Percentiles rank a stretch among this genome's conserved stretches.
Evolutionary conservation across 2,888 invertebrate species (phyloP).

Genomic region (Pristionchus entomophagus): DNA sequence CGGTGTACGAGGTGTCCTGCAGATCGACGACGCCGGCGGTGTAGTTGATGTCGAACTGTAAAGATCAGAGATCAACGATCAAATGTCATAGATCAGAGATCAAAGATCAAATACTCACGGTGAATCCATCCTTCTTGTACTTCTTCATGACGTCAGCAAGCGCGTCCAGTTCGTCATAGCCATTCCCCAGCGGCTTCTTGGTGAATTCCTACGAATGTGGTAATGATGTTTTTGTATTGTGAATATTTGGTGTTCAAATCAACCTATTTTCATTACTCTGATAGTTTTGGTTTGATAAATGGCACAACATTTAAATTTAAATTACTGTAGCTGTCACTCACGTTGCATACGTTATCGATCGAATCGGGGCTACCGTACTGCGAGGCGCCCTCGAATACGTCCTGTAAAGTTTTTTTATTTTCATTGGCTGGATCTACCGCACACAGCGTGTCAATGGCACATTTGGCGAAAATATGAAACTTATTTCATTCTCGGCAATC

Average conservation of each 20-base stretch:
- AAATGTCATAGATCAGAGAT: background rate
- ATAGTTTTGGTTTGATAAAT: no score
- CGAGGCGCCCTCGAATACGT: conserved; percentile 10
- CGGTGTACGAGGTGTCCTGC: background rate
- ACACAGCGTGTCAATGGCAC: no score
- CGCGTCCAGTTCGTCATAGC: conserved; percentile 6
- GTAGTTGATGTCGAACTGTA: conserved; percentile 30
- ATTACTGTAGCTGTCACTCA: no score
- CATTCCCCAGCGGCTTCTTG: background rate
- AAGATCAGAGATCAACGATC: background rate
- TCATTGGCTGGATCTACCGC: no score
- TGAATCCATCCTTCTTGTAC: background rate
- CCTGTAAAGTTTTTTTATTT: background rate
- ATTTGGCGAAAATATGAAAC: no score
- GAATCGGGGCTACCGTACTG: conserved; percentile 37
- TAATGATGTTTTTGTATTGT: no score
- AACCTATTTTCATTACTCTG: no score
- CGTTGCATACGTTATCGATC: background rate
- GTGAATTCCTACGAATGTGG: conserved; percentile 26
- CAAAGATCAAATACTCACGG: background rate
- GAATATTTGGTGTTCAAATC: no score
- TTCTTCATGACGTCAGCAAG: conserved; percentile 6
- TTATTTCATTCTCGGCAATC: no score
- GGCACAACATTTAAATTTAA: background rate
- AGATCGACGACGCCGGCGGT: background rate